Percentiles rank a stretch among this genome's conserved stretches.
Conservation (phyloP, 1,140 invertebrate genomes). For the Drosophila sp. region DNA sequence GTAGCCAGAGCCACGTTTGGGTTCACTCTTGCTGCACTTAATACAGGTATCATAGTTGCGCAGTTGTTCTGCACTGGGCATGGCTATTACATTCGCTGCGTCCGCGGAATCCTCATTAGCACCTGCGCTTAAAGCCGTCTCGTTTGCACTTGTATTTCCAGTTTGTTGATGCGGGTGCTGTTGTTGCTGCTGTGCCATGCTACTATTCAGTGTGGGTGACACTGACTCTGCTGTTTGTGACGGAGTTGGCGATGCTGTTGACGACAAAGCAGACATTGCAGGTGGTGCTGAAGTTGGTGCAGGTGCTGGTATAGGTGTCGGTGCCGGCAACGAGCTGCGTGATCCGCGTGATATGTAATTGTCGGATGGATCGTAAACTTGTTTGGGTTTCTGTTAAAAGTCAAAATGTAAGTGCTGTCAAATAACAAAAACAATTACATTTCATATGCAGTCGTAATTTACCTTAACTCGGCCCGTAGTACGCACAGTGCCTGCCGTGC, state of each 20-base stretch:
- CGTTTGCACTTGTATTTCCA: background rate
- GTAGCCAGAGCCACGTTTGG: conserved; percentile 65
- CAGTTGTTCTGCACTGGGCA: conserved; percentile 1
- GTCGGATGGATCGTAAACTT: conserved; percentile 90
- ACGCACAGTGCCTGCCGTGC: conserved; percentile 54
- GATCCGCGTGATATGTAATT: conserved; percentile 87
- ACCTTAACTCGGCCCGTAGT: conserved; percentile 82
- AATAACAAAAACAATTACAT: background rate
- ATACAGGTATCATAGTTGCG: conserved; percentile 61
- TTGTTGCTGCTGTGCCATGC: background rate
- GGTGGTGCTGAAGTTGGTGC: background rate
- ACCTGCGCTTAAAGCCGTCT: conserved; percentile 7
- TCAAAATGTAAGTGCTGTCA: background rate
- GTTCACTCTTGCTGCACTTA: conserved; percentile 67
- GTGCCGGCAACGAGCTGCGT: conserved; percentile 40
- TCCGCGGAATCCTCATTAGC: conserved; percentile 13
- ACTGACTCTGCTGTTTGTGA: background rate
- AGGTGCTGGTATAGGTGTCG: background rate
- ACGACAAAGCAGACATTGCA: conserved; percentile 1
- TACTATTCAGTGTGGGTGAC: conserved; percentile 6
- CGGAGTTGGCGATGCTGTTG: background rate
- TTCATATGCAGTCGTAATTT: background rate
- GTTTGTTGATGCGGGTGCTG: conserved; percentile 23
- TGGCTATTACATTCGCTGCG: background rate
- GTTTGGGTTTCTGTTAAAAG: conserved; percentile 85